These are phyloP conservation scores for Leptonema lineaticorne DNA, from an alignment of 1,140 invertebrate genomes.

Conservation along the genomic window DNA sequence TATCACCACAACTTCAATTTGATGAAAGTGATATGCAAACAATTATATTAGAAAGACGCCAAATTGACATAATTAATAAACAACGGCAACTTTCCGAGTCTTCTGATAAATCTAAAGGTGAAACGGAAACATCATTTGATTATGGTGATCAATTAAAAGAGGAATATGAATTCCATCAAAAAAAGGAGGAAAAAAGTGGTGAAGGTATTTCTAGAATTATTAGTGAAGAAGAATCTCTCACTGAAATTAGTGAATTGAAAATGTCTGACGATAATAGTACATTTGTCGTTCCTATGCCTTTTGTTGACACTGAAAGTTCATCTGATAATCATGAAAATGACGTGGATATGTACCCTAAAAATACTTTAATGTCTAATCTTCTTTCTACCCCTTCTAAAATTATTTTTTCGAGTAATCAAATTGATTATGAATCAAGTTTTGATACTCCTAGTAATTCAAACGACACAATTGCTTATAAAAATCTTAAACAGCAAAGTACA, in stretches of 20 bases:
- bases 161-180: conserved; percentile 11
- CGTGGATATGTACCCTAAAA: conserved; percentile 45
- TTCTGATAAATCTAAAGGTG: conserved; percentile 40
- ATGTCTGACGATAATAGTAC: conserved; percentile 54
- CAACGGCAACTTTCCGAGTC: conserved; percentile 47
- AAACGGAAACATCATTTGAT: conserved; percentile 26
- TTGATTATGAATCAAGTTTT: conserved; percentile 35
- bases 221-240: conserved; percentile 66
- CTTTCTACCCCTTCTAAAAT: background rate
- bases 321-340: conserved; percentile 50
- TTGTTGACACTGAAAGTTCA: conserved; percentile 56
- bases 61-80: conserved; percentile 59
- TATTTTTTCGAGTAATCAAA: background rate
- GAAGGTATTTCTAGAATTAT: conserved; percentile 54
- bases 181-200: conserved; percentile 46
- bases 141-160: conserved; percentile 22
- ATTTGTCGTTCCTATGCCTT: conserved; percentile 50
- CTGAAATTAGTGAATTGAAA: conserved; percentile 61
- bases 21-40: conserved; percentile 62
- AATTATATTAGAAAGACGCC: conserved; percentile 61
- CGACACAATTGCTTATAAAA: conserved; percentile 46
- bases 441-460: conserved; percentile 43
- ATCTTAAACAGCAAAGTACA: conserved; percentile 52
- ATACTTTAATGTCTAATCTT: conserved; percentile 26
- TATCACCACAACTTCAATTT: conserved; percentile 32